A percentile compares a stretch with the other conserved stretches of the same genome.
These are phyloP conservation scores for Lutraria rhynchaena DNA, from an alignment of 1,140 invertebrate genomes.

Conservation along the genomic window DNA sequence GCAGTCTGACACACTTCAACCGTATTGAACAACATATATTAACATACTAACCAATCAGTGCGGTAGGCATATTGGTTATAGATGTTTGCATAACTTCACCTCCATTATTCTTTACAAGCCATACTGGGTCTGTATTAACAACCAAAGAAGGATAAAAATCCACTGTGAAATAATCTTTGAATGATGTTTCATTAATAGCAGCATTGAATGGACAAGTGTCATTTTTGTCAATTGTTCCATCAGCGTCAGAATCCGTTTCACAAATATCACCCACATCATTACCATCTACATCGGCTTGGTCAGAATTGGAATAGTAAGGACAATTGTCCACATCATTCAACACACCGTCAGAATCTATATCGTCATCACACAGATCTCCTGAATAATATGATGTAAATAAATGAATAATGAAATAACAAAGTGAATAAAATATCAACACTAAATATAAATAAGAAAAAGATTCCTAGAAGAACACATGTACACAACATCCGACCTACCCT, in stretches of 20 bases:
- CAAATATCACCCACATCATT: conserved; percentile 65
- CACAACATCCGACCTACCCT: no score
- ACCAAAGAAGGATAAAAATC: conserved; percentile 49
- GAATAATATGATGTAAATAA: conserved; percentile 15
- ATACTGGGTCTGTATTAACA: neutral
- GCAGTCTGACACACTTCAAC: no score
- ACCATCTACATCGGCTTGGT: conserved; percentile 37
- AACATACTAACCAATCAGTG: conserved; percentile 57
- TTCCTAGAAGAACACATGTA: no score
- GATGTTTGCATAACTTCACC: conserved; percentile 53
- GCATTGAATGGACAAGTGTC: conserved; percentile 64
- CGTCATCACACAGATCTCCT: conserved; percentile 92
- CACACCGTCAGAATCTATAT: conserved; percentile 92
- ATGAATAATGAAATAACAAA: no score
- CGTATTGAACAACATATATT: no score
- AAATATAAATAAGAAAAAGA: no score
- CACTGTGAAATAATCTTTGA: conserved; percentile 57
- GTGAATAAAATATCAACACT: no score
- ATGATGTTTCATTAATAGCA: conserved; percentile 32
- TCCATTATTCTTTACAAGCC: conserved; percentile 57
- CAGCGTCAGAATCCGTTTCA: conserved; percentile 65
- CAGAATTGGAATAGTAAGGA: conserved; percentile 83
- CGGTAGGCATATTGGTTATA: conserved; percentile 48
- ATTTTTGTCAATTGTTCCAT: conserved; percentile 58
- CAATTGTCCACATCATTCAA: conserved; percentile 86